Conservation (phyloP, 2,797 vertebrate species). For the Etheostoma perlongum region DNA sequence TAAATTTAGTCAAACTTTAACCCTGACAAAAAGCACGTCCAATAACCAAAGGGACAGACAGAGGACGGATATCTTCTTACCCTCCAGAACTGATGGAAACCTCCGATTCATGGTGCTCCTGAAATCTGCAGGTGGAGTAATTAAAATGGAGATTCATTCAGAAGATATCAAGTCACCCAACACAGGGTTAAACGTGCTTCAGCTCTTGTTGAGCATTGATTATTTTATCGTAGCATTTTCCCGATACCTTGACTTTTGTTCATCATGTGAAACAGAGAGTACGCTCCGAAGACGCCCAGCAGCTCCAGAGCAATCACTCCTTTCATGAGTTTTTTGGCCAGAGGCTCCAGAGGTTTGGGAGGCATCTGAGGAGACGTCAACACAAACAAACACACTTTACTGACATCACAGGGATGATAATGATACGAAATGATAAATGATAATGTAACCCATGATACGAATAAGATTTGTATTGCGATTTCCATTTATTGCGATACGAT, state of each 20-base stretch:
- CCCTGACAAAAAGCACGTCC: too few relatives aligned
- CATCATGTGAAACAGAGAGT: conserved; percentile 75
- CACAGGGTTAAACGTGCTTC: background rate
- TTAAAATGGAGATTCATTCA: accelerated
- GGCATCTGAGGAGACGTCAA: conserved; percentile 61
- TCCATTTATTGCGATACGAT: too few relatives aligned
- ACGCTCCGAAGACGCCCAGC: conserved; percentile 74
- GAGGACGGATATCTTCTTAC: conserved; percentile 38
- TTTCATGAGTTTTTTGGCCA: conserved; percentile 72
- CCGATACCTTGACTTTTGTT: conserved; percentile 75
- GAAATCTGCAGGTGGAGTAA: conserved; percentile 70
- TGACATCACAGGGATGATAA: too few relatives aligned
- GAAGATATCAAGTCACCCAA: background rate
- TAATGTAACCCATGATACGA: too few relatives aligned
- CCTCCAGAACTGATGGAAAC: conserved; percentile 79
- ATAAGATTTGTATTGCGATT: too few relatives aligned
- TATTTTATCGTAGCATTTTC: too few relatives aligned
- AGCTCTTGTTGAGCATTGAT: background rate
- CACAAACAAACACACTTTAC: background rate
- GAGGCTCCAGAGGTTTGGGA: conserved; percentile 59
- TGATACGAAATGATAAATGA: too few relatives aligned
- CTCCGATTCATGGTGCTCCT: conserved; percentile 74
- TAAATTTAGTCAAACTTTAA: too few relatives aligned
- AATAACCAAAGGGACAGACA: too few relatives aligned
- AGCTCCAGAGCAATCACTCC: conserved; percentile 74